A percentile compares a stretch with the other conserved stretches of the same genome.
Conservation (phyloP, 2,888 invertebrate species). For the Nymphalis c-album region DNA sequence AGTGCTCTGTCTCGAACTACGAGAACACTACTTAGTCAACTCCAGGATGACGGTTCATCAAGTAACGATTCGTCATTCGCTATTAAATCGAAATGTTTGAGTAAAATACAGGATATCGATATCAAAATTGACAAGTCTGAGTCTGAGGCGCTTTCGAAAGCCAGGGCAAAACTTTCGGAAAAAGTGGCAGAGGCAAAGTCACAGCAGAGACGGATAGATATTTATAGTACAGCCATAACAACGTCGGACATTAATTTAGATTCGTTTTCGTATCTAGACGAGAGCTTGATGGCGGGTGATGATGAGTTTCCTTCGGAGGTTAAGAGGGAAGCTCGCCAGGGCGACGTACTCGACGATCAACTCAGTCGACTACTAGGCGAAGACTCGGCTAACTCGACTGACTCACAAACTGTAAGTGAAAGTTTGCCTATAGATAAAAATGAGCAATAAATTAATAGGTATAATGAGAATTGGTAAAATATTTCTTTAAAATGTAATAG, state of each 20-base stretch:
- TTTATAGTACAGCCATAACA: constrained; percentile 79
- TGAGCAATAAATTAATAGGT: constrained; percentile 60
- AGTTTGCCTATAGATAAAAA: constrained; percentile 63
- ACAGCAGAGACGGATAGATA: constrained; percentile 74
- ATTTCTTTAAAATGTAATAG: constrained; percentile 54
- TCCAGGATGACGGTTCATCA: constrained; percentile 79
- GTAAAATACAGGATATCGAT: constrained; percentile 54
- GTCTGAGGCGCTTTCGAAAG: constrained; percentile 68
- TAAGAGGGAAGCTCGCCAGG: constrained; percentile 54
- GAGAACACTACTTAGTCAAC: constrained; percentile 75
- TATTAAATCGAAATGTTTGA: constrained; percentile 57
- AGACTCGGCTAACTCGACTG: constrained; percentile 62
- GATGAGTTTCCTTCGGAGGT: constrained; percentile 64
- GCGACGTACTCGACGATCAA: constrained; percentile 60
- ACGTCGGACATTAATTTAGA: constrained; percentile 79
- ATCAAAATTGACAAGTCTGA: constrained; percentile 61
- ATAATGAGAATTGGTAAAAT: constrained; percentile 40
- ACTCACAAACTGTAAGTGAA: constrained; percentile 70
- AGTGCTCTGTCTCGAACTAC: constrained; percentile 69
- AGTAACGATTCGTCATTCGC: constrained; percentile 79
- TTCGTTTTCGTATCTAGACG: constrained; percentile 78
- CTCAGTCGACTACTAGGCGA: constrained; percentile 66
- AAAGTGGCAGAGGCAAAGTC: constrained; percentile 72
- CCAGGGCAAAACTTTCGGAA: constrained; percentile 70
- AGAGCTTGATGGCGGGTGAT: constrained; percentile 72